Evolutionary conservation across 2,113 vertebrate genomes (phyloP), one percentile per base, ranked within the genome.

Genomic region (Suricata suricatta): DNA sequence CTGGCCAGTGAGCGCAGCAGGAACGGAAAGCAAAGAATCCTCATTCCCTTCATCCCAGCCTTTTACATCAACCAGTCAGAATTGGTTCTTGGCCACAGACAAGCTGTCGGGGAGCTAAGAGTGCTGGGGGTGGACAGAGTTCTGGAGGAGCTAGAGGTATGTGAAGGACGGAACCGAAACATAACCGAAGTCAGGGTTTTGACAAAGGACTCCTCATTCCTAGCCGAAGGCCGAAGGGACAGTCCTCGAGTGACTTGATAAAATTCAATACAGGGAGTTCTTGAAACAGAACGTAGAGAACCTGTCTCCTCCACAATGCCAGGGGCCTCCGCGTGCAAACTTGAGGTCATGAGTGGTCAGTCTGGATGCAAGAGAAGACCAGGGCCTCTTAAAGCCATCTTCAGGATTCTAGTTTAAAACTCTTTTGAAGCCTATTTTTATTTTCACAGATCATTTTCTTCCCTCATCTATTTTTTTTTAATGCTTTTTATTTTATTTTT

Each of bases 1-100:
- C 93, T 98, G 33, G 19, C 84, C 81, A 96, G 96, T 35, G 94
- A 97, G 15, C 95, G 38, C 0, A 64, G 54, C 90, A 94, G 54
- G 87, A 98, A 63, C 0, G 97, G 95, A 72, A 77, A n/a, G 84
- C 98, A 97, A 41, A 95, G 96, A 71, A 68, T 98, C 72, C 93
- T 95, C 17, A 96, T 98, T 68, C 98, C 98, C 52, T 98, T 99
- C 97, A 81, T 96, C 76, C 98, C 98, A 2, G 98, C 98, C 33
- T 98, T 99, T 94, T 97, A 98, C 69, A 44, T 98, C 69, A 98
- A 97, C 90, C 98, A 98, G 66, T 97, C 98, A 54, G 98, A 98
- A 83, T 0, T 99, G 69, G 35, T 98, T 66, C 95, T 99, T 21
- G 96, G 98, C 82, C 92, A 77, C 96, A 81, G 79, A 29, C 41